Percentiles rank a stretch among this genome's conserved stretches.
phyloP scores from a whole-genome alignment of 2,888 invertebrate species.

The Xestobium rufovillosum region DNA sequence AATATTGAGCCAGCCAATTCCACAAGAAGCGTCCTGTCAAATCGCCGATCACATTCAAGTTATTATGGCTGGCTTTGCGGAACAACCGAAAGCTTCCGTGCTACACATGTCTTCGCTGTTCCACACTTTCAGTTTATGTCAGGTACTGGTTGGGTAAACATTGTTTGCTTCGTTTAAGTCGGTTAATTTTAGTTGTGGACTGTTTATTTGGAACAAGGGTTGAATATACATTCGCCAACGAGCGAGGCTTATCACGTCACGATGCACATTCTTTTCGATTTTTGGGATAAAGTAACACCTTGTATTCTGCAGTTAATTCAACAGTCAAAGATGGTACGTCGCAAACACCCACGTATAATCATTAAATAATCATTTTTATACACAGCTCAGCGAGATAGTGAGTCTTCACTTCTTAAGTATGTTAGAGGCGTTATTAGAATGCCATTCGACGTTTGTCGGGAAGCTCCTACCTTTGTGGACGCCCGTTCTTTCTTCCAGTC shows the following conservation, averaged over 20 bases:
- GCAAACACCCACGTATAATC: constrained; percentile 26
- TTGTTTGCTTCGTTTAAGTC: constrained; percentile 9
- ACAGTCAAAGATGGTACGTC: constrained; percentile 79
- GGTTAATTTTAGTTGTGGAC: constrained; percentile 74
- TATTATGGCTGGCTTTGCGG: constrained; percentile 94
- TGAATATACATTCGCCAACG: constrained; percentile 57
- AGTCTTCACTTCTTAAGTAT: constrained; percentile 93
- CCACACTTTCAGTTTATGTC: constrained; percentile 95
- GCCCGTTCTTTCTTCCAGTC: constrained; percentile 89
- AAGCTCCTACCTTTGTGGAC: constrained; percentile 94
- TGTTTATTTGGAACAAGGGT: constrained; percentile 88
- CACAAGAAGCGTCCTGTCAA: constrained; percentile 92
- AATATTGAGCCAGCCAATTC: constrained; percentile 72
- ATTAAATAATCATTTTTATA: constrained; percentile 22
- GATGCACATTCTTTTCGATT: constrained; percentile 84
- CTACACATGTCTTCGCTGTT: constrained; percentile 94
- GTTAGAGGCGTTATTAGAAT: constrained; percentile 90
- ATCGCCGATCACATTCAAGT: constrained; percentile 96
- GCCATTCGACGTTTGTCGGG: constrained; percentile 85
- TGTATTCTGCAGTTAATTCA: constrained; percentile 87
- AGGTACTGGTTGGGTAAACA: constrained; percentile 59
- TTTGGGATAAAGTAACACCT: constrained; percentile 98
- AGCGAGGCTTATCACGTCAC: constrained; percentile 66
- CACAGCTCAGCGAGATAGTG: constrained; percentile 97
- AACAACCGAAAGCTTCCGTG: constrained; percentile 86